phyloP scores from a whole-genome alignment of 2,888 invertebrate species.

The Hanleya hanleyi region DNA sequence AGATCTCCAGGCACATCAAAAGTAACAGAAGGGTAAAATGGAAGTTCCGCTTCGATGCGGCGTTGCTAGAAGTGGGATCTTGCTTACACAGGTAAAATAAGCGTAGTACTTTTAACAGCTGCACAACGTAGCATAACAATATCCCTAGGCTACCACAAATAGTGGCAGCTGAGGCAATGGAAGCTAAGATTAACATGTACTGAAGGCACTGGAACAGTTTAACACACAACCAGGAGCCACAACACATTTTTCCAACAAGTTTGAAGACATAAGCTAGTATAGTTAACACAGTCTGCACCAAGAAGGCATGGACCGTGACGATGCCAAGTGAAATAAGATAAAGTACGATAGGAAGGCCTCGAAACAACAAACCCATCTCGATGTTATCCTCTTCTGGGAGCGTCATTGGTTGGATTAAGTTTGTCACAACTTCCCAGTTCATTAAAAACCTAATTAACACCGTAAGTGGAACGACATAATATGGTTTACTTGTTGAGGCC shows the following conservation, averaged over 20 bases:
- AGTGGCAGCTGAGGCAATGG: background rate
- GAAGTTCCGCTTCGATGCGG: background rate
- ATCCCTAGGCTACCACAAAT: background rate
- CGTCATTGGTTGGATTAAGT: background rate
- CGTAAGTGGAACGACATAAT: slow-evolving; percentile 42
- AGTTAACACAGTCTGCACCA: slow-evolving; percentile 38
- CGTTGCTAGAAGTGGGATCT: background rate
- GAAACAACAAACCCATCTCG: slow-evolving; percentile 39
- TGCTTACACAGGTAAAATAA: background rate
- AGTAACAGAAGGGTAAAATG: background rate
- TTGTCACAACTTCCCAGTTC: background rate
- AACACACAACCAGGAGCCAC: background rate
- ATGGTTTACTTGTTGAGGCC: slow-evolving; percentile 30
- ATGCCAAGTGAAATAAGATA: slow-evolving; percentile 43
- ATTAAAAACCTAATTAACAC: slow-evolving; percentile 19
- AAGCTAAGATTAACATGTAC: background rate
- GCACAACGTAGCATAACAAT: background rate
- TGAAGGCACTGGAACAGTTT: background rate
- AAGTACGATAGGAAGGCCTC: slow-evolving; percentile 37
- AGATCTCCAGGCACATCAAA: background rate
- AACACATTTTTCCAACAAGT: background rate
- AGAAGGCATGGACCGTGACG: slow-evolving; percentile 41
- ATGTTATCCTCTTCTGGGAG: background rate
- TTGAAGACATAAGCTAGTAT: no score
- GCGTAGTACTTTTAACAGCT: background rate